Conservation (phyloP, 1,140 invertebrate genomes). For the Heliothis subflexa region DNA sequence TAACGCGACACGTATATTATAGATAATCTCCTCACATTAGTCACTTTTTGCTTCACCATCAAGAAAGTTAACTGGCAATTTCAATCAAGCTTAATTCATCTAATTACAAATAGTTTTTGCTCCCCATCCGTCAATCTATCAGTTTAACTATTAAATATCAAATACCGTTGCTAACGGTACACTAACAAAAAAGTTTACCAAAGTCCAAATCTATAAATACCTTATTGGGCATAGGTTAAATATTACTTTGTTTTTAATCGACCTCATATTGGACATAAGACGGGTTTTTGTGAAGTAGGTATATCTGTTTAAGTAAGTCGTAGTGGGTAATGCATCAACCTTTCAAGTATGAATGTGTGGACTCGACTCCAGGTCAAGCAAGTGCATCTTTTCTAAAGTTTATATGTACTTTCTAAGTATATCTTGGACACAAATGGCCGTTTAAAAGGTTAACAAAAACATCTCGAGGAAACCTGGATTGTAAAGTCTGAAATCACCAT, state of each 20-base stretch:
- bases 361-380: too few species aligned
- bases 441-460: too few species aligned
- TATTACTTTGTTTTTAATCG: not conserved
- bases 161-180: slow-evolving; percentile 38
- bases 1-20: too few species aligned
- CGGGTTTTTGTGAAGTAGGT: too few species aligned
- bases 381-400: too few species aligned
- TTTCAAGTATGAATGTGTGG: too few species aligned
- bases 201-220: not conserved
- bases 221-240: slow-evolving; percentile 16
- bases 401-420: too few species aligned
- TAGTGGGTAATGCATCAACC: too few species aligned
- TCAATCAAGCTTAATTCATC: slow-evolving; percentile 14
- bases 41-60: not conserved
- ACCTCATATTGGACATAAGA: not conserved
- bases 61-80: not conserved
- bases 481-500: too few species aligned
- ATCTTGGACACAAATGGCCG: too few species aligned
- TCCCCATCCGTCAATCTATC: slow-evolving; percentile 23
- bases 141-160: not conserved
- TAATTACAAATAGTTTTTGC: slow-evolving; percentile 12
- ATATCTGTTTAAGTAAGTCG: too few species aligned
- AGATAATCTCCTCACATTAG: not conserved
- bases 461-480: too few species aligned
- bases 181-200: slow-evolving; percentile 12